Percentiles rank a stretch among this genome's conserved stretches.
phyloP scores from a whole-genome alignment of 2,113 vertebrate genomes.

The Megaceryle torquata region DNA sequence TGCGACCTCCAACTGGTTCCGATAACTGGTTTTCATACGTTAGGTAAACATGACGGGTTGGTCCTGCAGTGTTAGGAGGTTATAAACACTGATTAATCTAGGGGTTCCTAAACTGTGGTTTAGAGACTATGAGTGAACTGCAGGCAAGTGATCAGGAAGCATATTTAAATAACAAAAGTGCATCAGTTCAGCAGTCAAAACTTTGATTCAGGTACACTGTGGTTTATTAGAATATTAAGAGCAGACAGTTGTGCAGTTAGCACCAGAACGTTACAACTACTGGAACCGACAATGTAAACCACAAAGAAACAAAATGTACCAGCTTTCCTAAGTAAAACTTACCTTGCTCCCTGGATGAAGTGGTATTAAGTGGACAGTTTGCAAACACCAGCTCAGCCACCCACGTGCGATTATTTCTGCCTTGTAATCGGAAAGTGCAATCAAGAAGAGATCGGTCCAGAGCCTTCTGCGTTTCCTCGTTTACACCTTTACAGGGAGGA shows the following conservation, averaged over 20 bases:
- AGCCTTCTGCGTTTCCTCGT: slow-evolving; percentile 90
- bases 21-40: slow-evolving; percentile 95
- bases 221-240: neutral
- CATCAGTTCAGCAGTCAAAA: neutral
- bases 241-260: neutral
- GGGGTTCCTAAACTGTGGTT: neutral
- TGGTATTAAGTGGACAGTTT: slow-evolving; percentile 94
- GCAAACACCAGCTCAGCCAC: slow-evolving; percentile 95
- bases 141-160: neutral
- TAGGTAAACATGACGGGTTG: slow-evolving; percentile 92
- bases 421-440: slow-evolving; percentile 97
- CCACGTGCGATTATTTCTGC: slow-evolving; percentile 98
- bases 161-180: neutral
- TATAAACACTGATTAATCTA: neutral
- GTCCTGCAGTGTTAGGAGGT: slow-evolving; percentile 74
- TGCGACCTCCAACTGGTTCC: slow-evolving; percentile 94
- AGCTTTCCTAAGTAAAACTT: neutral
- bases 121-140: neutral
- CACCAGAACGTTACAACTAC: neutral
- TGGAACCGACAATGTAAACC: neutral
- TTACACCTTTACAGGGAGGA: slow-evolving; percentile 90
- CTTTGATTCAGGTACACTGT: neutral
- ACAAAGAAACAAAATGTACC: neutral
- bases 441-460: slow-evolving; percentile 92
- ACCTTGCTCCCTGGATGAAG: slow-evolving; percentile 95